Percentiles rank a stretch among this genome's conserved stretches.
These are phyloP conservation scores for Lepidurus couesii DNA, from an alignment of 1,140 invertebrate species.

Conservation along the genomic window DNA sequence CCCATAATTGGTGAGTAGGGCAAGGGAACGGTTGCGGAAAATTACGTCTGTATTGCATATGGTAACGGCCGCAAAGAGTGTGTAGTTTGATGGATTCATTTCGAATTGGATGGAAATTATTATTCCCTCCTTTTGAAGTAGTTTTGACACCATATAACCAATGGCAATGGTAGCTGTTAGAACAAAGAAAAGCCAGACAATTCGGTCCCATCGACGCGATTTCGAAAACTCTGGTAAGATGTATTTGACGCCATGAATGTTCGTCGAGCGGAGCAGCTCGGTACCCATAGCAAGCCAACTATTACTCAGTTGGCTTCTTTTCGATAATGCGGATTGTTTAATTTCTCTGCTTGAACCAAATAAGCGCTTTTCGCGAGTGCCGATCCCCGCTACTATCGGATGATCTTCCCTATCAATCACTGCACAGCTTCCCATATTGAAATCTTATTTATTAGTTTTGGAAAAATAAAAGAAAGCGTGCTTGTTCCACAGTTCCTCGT, in stretches of 20 bases:
- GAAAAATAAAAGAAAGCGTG: too few species aligned
- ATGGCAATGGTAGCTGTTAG: not conserved
- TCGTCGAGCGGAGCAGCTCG: not conserved
- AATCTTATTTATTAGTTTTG: too few species aligned
- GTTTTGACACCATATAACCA: not conserved
- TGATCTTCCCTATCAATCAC: too few species aligned
- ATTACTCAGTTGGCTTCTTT: not conserved
- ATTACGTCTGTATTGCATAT: not conserved
- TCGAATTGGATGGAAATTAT: not conserved
- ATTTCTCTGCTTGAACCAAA: not conserved
- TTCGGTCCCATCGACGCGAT: not conserved
- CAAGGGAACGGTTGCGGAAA: not conserved
- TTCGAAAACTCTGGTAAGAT: not conserved
- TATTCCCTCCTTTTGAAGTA: not conserved
- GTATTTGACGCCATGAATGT: not conserved
- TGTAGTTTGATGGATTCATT: not conserved
- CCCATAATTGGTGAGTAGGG: not conserved
- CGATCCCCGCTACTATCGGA: too few species aligned
- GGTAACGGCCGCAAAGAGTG: not conserved
- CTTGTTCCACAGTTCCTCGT: too few species aligned
- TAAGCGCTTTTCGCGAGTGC: too few species aligned
- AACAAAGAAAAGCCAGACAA: not conserved
- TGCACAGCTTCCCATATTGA: too few species aligned
- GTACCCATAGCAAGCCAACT: slow-evolving; percentile 1
- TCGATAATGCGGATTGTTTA: not conserved